Evolutionary conservation across 1,140 invertebrate species (phyloP).

Genomic region (Drosophila auraria): DNA sequence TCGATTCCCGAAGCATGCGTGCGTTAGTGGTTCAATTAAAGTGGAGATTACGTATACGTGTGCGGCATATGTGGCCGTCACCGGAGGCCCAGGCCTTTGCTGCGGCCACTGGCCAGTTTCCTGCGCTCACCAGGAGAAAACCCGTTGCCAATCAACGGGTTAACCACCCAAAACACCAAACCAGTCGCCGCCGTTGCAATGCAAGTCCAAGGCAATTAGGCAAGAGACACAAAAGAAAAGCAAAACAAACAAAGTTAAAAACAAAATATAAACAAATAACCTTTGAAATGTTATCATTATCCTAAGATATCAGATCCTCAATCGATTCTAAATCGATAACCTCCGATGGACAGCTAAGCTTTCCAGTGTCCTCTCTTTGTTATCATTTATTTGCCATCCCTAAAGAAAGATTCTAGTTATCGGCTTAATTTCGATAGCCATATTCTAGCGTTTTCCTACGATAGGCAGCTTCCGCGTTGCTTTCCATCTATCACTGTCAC

Average conservation of each 20-base stretch:
- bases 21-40: constrained; percentile 76
- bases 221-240: constrained; percentile 8
- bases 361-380: background rate
- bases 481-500: constrained; percentile 15
- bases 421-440: background rate
- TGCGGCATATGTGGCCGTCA: constrained; percentile 33
- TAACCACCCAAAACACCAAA: constrained; percentile 67
- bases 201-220: constrained; percentile 76
- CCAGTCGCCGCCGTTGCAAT: constrained; percentile 47
- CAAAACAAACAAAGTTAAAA: background rate
- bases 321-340: background rate
- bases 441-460: background rate
- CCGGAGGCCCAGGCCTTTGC: constrained; percentile 36
- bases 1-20: constrained; percentile 47
- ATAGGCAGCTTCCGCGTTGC: constrained; percentile 5
- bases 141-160: constrained; percentile 65
- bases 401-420: background rate
- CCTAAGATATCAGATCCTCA: background rate
- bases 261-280: background rate
- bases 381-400: too few species aligned
- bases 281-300: background rate
- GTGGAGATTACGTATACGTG: constrained; percentile 73
- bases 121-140: constrained; percentile 49
- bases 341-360: background rate
- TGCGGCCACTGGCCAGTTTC: constrained; percentile 31